Base-by-base conservation (phyloP, 2,113 vertebrate genomes). In the Mormyrus lacerda region DNA sequence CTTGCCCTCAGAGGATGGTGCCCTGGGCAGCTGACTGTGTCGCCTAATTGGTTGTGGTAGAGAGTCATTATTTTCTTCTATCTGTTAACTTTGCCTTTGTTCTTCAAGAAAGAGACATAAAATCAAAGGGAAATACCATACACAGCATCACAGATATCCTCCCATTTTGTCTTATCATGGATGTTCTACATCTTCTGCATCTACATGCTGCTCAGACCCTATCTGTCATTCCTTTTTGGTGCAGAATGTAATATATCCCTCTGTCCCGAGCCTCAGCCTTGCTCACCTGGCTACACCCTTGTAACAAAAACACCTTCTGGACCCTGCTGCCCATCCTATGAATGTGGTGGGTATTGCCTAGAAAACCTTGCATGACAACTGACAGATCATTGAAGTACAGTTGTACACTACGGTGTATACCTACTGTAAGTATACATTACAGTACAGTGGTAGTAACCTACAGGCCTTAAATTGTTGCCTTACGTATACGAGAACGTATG, bases 201-300 rank as follows among this genome's bases (percentile, higher is more conserved):
- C 3, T 15, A 7, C 7, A 31, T 48, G 85, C 17, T 55, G 50
- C 31, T 61, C 10, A 61, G 17, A 13, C 3, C 17, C 21, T 44
- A 10, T 44, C 9, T 65, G 19, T 65, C 21, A 9, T 44, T 65
- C 51, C 17, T 44, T 21, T 44, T 61, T 10, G 51, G 39, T 73
- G 17, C 95, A 97, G 97, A 94, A 85, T 98, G 97, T 84, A 92
- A 96, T 44, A 0, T 13, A 0, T 93, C 19, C 86, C 58, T 92
- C 47, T 98, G 97, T 87, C 90, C 92, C 5, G 2, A 11, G 0
- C 0, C 61, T 1, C n/a, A 61, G 42, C 0, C 35, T 48, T 98
- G 97, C 79, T 4, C 65, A 0, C 90, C 19, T 1, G 96, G 94
- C 0, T 95, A 93, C 90, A 6, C 91, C 1, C 73, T 91, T 58